Base-by-base conservation (phyloP, 2,113 vertebrate species). In the Paramormyrops kingsleyae region DNA sequence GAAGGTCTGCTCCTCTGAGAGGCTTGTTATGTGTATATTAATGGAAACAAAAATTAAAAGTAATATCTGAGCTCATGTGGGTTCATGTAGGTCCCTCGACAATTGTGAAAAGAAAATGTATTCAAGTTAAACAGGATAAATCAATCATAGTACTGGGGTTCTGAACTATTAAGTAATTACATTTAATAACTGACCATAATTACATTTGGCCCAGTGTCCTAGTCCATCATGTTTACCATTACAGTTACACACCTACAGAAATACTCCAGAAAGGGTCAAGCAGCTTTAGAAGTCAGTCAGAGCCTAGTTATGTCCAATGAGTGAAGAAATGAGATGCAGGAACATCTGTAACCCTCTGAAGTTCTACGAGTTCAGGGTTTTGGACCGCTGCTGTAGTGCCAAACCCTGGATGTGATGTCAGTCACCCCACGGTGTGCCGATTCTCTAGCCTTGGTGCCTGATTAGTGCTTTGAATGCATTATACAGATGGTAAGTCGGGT, bases 141-240 rank as follows among this genome's bases (percentile, higher is more conserved):
- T 80, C 74, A 80, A 42, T 80, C 74, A 42, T 80, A 7, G 74
- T 42, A 42, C 74, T 39, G 5, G 74, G 31, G 35, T 35, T 80
- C 35, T 80, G 74, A 80, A 80, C 74, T 80, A 80, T 80, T 80
- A 80, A 80, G 74, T 80, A 80, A 80, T 80, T 80, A 80, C 19
- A 42, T 42, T 35, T 42, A 80, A 80, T 80, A 80, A 80, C 35
- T 42, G 74, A 42, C 74, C 35, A 42, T 80, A 42, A 80, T 80
- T 80, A 80, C 74, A 80, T 80, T 42, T 39, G 31, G 62, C 62
- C n/a, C 27, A 31, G 35, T 42, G 17, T 80, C 39, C 35, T 19
- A 17, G 74, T 42, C 74, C 74, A 80, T 80, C 31, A 80, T 42
- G 35, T 80, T 80, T 35, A 80, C 15, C 74, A 19, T 80, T 80